A percentile compares a stretch with the other conserved stretches of the same genome.
Evolutionary conservation across 2,888 invertebrate genomes (phyloP).

Genomic region (Adelognathus sp.): DNA sequence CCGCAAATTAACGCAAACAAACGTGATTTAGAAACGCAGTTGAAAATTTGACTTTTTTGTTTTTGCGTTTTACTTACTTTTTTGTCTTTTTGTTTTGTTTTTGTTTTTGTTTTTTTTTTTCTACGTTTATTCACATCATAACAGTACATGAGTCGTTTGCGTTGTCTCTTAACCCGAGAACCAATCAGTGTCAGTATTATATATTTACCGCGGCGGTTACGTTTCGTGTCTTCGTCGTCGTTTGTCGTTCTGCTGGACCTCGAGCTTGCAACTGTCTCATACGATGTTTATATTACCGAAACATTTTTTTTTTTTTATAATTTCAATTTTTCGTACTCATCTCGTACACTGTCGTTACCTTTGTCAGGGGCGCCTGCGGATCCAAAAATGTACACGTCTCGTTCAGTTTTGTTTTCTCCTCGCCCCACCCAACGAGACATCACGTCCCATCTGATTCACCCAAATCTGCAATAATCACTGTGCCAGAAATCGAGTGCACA

Average conservation of each 20-base stretch:
- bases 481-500: no score
- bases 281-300: constrained; percentile 1
- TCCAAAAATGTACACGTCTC: background rate
- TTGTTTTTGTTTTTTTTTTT: constrained; percentile 25
- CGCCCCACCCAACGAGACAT: constrained; percentile 38
- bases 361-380: background rate
- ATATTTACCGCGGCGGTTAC: constrained; percentile 58
- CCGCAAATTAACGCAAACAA: constrained; percentile 69
- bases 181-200: constrained; percentile 37
- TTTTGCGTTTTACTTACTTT: constrained; percentile 17
- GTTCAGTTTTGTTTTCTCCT: background rate
- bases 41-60: constrained; percentile 30
- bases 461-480: background rate
- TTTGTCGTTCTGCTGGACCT: constrained; percentile 50
- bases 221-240: constrained; percentile 52
- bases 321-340: constrained; percentile 24
- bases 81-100: constrained; percentile 28
- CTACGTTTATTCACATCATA: constrained; percentile 4
- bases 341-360: constrained; percentile 1
- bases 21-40: constrained; percentile 55
- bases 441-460: background rate
- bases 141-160: constrained; percentile 23
- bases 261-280: constrained; percentile 28
- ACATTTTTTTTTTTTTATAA: constrained; percentile 13
- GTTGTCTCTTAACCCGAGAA: constrained; percentile 34